Evolutionary conservation across 2,797 vertebrate species (phyloP), one percentile per base, ranked within the genome.

Genomic region (Pseudomugil gertrudae): DNA sequence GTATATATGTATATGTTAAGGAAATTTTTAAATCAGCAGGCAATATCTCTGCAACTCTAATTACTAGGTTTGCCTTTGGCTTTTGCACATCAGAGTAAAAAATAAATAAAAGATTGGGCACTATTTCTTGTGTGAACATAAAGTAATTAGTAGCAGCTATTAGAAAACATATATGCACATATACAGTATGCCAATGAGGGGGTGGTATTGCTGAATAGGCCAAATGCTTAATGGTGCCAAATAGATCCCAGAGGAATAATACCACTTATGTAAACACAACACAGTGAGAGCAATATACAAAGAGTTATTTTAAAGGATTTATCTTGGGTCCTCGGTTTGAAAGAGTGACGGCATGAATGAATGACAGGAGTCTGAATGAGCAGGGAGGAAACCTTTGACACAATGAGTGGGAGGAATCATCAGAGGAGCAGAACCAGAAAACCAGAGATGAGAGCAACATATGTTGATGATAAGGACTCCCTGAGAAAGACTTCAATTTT

Each of bases 401-500:
- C 66, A 19, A 26, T 4, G 47, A 81, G 76, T 79, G 50, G 75
- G 78, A 84, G 69, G 68, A 83, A 82, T 43, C 65, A 69, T 70
- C 73, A 59, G 58, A 74, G 66, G 57, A 78, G 54, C 65, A 76
- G 68, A 71, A 47, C 36, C 36, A 82, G 62, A 59, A 56, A 81
- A 80, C 45, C 67, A 74, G 71, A 79, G 79, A 89, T 50, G 78
- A 84, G 86, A 89, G 88, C 87, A 92, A 91, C 91, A 93, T 92
- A 93, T 94, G 92, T 89, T 91, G 86, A 90, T 89, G 80, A 87
- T 88, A 84, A 92, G 86, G 87, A 86, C 85, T 88, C 86, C 88
- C 86, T 83, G 86, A 89, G 84, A 87, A 83, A 82, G 84, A 80
- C 81, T 92, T 94, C 80, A 93, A 94, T 94, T 91, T 94, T 94